Conservation (phyloP, 2,797 vertebrate genomes). For the Potorous gilbertii region DNA sequence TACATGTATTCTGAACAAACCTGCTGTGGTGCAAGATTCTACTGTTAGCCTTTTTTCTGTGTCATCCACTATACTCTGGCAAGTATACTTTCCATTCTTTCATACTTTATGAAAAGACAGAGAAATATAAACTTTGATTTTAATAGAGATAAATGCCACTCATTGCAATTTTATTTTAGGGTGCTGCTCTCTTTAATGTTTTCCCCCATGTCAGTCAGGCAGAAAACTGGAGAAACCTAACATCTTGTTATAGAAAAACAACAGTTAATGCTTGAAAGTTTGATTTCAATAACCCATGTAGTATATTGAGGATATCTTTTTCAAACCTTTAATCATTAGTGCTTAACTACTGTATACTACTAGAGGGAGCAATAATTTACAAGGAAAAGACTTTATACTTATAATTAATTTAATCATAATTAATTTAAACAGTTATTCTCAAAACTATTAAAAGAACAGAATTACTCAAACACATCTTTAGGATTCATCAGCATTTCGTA, state of each 20-base stretch:
- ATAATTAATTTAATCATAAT: constrained; percentile 80
- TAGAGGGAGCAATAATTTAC: constrained; percentile 74
- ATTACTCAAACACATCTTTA: constrained; percentile 59
- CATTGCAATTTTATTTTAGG: constrained; percentile 46
- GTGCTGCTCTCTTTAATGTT: constrained; percentile 45
- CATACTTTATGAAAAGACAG: not conserved
- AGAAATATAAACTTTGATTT: not conserved
- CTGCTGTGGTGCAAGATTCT: not conserved
- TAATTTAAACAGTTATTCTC: constrained; percentile 73
- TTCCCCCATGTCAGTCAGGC: constrained; percentile 25
- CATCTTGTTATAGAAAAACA: constrained; percentile 69
- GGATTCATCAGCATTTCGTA: constrained; percentile 30
- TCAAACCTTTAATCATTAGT: constrained; percentile 66
- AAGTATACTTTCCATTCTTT: not conserved
- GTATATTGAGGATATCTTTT: constrained; percentile 63
- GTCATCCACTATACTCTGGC: not conserved
- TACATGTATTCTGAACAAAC: not conserved
- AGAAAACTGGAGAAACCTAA: constrained; percentile 56
- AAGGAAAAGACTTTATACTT: constrained; percentile 73
- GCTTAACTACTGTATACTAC: constrained; percentile 68
- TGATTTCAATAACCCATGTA: constrained; percentile 78
- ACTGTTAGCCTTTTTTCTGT: not conserved
- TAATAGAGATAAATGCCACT: constrained; percentile 7
- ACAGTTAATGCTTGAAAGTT: constrained; percentile 66
- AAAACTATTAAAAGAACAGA: constrained; percentile 60